A percentile compares a stretch with the other conserved stretches of the same genome.
phyloP scores from a whole-genome alignment of 2,888 invertebrate genomes.

The Labia minor region DNA sequence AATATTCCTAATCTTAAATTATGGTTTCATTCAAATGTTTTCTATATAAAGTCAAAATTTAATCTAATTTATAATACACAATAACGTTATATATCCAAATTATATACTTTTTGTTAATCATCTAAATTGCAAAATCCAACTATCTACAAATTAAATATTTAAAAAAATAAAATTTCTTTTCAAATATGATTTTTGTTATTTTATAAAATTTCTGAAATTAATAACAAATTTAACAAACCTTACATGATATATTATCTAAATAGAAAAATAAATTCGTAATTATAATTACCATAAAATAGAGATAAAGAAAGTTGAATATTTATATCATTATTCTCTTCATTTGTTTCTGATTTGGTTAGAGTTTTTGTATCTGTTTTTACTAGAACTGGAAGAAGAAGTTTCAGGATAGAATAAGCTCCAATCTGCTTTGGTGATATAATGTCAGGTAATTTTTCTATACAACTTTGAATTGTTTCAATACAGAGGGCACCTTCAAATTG shows the following conservation, averaged over 20 bases:
- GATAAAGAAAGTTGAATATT: constrained; percentile 21
- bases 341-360: neutral
- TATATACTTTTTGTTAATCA: no score
- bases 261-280: constrained; percentile 8
- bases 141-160: no score
- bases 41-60: no score
- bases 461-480: neutral
- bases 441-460: neutral
- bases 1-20: no score
- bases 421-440: neutral
- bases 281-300: constrained; percentile 15
- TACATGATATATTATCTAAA: no score
- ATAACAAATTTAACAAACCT: no score
- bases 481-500: neutral
- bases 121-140: no score
- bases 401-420: neutral
- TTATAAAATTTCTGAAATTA: neutral
- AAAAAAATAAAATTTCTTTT: no score
- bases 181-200: neutral
- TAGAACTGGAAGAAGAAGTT: neutral
- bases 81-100: no score
- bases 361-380: neutral
- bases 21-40: no score
- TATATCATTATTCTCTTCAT: neutral
- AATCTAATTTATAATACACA: no score